Conservation (phyloP, 2,113 vertebrate genomes). For the Etia nguti region DNA sequence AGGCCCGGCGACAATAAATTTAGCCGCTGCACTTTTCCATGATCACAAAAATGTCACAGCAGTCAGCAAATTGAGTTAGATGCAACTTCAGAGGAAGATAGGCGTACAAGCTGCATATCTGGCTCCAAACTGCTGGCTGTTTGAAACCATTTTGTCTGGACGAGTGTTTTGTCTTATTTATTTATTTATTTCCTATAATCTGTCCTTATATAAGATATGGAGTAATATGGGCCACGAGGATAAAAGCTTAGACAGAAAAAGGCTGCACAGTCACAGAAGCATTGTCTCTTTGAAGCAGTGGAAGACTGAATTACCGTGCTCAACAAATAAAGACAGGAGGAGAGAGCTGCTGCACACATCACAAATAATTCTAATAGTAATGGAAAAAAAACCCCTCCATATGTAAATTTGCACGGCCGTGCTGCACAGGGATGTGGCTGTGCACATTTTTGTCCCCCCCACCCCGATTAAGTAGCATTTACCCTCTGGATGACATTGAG, state of each 20-base stretch:
- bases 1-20: slow-evolving; percentile 28
- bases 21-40: slow-evolving; percentile 17
- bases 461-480: slow-evolving; percentile 2
- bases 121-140: neutral
- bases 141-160: slow-evolving; percentile 18
- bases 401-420: neutral
- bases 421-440: neutral
- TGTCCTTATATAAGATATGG: slow-evolving; percentile 26
- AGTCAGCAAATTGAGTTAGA: slow-evolving; percentile 53
- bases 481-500: slow-evolving; percentile 56
- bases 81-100: slow-evolving; percentile 9
- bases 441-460: neutral
- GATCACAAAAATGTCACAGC: slow-evolving; percentile 51
- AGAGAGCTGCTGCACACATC: neutral
- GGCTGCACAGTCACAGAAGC: neutral
- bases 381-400: neutral
- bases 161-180: neutral
- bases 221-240: slow-evolving; percentile 19
- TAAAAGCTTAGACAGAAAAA: slow-evolving; percentile 4
- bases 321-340: slow-evolving; percentile 16
- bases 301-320: slow-evolving; percentile 21
- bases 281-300: slow-evolving; percentile 3
- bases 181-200: slow-evolving; percentile 31
- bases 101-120: neutral
- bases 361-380: neutral